Evolutionary conservation across 2,113 vertebrate genomes (phyloP).

Genomic region (Peucedramus taeniatus): DNA sequence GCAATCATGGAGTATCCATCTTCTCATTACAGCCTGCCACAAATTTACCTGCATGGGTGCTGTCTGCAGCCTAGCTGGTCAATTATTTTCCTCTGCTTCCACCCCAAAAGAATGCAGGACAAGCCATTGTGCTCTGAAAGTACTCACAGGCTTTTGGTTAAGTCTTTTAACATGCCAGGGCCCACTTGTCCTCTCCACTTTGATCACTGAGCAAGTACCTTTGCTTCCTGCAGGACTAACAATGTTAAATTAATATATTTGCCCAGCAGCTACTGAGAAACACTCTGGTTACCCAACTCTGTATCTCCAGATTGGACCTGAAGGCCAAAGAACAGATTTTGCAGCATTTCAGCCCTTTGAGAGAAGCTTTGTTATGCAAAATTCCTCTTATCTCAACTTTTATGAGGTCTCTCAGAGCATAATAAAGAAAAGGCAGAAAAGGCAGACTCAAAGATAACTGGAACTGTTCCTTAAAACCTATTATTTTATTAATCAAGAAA

Average conservation of each 20-base stretch:
- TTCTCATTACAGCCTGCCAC: not conserved
- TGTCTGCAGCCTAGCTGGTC: not conserved
- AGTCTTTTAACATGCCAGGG: not conserved
- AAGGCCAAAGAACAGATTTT: not conserved
- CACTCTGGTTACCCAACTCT: not conserved
- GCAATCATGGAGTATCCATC: not conserved
- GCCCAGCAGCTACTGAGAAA: not conserved
- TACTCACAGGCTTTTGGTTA: not conserved
- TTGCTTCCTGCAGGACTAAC: not conserved
- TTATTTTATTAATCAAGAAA: slow-evolving; percentile 29
- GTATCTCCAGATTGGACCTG: not conserved
- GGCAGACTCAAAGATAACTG: not conserved
- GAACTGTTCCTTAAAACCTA: slow-evolving; percentile 15
- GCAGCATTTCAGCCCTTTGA: not conserved
- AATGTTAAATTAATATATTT: not conserved
- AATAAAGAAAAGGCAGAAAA: not conserved
- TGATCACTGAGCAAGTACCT: not conserved
- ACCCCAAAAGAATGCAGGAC: not conserved
- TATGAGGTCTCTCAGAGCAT: not conserved
- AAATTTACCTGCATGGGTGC: not conserved
- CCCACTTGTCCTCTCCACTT: not conserved
- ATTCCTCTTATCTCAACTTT: not conserved
- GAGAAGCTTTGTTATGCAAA: not conserved
- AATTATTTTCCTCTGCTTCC: not conserved
- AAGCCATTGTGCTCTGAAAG: not conserved